phyloP scores from a whole-genome alignment of 2,888 invertebrate genomes.

The Drosophila ochracea region DNA sequence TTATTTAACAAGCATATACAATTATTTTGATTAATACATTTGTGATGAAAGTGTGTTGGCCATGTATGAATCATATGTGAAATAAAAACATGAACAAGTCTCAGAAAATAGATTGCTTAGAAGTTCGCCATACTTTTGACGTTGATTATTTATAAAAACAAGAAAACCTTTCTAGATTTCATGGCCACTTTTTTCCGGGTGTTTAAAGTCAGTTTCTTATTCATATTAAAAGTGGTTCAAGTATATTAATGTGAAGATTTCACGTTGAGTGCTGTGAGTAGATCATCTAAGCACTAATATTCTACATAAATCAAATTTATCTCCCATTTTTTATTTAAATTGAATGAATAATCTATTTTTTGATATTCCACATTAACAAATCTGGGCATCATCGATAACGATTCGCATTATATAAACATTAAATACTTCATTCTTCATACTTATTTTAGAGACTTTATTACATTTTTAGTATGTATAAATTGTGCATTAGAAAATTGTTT shows the following conservation, averaged over 20 bases:
- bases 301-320: background rate
- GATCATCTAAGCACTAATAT: background rate
- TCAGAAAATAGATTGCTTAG: background rate
- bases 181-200: background rate
- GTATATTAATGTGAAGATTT: background rate
- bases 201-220: background rate
- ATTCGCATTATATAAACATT: too few relatives aligned
- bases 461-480: background rate
- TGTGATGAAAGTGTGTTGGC: constrained; percentile 11
- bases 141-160: background rate
- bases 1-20: constrained; percentile 1
- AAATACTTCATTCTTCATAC: background rate
- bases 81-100: background rate
- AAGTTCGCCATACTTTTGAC: background rate
- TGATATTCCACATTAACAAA: background rate
- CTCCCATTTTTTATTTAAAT: background rate
- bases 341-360: too few relatives aligned
- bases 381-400: background rate
- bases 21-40: constrained; percentile 45
- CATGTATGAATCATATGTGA: background rate
- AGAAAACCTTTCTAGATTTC: background rate
- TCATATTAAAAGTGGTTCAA: background rate
- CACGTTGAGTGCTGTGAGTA: background rate
- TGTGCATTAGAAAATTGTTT: background rate
- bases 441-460: background rate